Evolutionary conservation across 2,888 invertebrate species (phyloP), one percentile per base, ranked within the genome.

Genomic region (Cephonodes hylas): DNA sequence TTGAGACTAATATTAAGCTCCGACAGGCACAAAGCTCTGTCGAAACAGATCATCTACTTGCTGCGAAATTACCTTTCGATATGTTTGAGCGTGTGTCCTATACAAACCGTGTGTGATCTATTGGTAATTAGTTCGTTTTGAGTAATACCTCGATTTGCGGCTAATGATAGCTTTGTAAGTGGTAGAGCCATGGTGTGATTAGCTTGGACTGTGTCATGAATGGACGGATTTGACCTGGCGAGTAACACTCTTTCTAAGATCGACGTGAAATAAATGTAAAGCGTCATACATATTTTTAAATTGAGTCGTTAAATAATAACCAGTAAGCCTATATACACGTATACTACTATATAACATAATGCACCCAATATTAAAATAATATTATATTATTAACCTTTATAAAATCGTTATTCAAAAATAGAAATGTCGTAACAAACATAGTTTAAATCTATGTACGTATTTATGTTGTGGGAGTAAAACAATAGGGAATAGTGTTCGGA

Each of bases 1-100:
- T 65, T 62, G 65, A 64, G 67, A 67, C 67, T 70, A 72, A 72
- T 74, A 71, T 68, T 69, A 70, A 64, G 68, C 70, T 65, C 61
- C 58, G 65, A 46, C 60, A 62, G 61, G 62, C 68, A 68, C 74
- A 73, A 76, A 75, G 73, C 73, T 64, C 65, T 60, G 64, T 64
- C 66, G 66, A 70, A 67, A 67, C 70, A 64, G 66, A 69, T 73
- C 61, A 74, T 68, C 66, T 66, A 63, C 60, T 66, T 66, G 64
- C 65, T 67, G 62, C 65, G 61, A 72, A 69, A 68, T 69, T 70
- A 66, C 71, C 60, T 53, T 60, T 53, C 60, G 15, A 58, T 61
- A 59, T 44, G 42, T 56, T 25, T 60, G 42, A 15, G 42, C 38
- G 25, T 10, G 38, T 15, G 46, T 38, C 22, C 23, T n/a, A 38